Evolutionary conservation across 92 coral and sea anemone genomes (phyloP).

Genomic region (Phenganax stokvisi): DNA sequence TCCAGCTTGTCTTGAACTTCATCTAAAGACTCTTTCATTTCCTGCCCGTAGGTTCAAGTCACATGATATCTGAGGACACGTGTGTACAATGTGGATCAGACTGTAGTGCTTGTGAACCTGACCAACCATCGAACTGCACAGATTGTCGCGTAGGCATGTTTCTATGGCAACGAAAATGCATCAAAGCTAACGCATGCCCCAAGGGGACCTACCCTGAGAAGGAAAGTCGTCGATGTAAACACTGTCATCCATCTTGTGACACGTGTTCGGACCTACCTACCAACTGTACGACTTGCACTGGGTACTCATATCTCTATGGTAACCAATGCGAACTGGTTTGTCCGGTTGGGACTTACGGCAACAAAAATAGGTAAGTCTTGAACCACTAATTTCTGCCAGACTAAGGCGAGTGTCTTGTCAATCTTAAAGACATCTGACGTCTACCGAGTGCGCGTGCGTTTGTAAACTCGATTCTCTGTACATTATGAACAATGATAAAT

Average conservation of each 20-base stretch:
- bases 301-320: conserved; percentile 28
- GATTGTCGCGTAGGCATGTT: conserved; percentile 54
- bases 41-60: conserved; percentile 58
- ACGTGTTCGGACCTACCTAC: conserved; percentile 62
- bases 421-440: too few relatives aligned
- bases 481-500: too few relatives aligned
- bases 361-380: conserved; percentile 23
- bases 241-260: conserved; percentile 73
- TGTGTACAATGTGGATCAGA: conserved; percentile 59
- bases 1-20: too few relatives aligned
- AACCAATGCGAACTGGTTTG: conserved; percentile 9
- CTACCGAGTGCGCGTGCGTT: too few relatives aligned
- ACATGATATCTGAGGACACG: conserved; percentile 44
- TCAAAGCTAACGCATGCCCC: conserved; percentile 47
- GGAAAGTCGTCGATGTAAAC: conserved; percentile 48
- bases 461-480: too few relatives aligned
- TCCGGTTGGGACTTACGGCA: conserved; percentile 17
- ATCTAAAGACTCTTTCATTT: conserved; percentile 30
- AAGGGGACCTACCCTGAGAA: conserved; percentile 43
- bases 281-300: conserved; percentile 15
- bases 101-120: conserved; percentile 62
- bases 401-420: too few relatives aligned
- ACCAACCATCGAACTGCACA: conserved; percentile 64
- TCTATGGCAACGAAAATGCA: conserved; percentile 56
- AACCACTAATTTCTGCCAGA: neutral